Base-by-base conservation (phyloP, 2,797 vertebrate species). In the Spondyliosoma cantharus region DNA sequence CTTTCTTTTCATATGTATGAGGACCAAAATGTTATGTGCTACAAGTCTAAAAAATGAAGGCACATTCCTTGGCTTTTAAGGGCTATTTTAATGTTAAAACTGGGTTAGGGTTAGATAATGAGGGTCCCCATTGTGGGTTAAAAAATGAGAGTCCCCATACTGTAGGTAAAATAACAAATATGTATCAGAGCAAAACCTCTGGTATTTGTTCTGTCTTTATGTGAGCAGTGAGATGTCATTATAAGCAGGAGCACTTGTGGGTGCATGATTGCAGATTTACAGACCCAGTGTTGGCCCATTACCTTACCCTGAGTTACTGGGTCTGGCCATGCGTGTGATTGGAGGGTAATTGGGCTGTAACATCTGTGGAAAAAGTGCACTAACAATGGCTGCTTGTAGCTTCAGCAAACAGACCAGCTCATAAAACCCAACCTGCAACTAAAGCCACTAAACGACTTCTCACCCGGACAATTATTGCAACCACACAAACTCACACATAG, bases 331-430 rank as follows among this genome's bases (percentile, higher is more conserved):
- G 80, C 71, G 0, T 84, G 75, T 82, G 81, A 92, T 84, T 84
- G 81, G 53, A 83, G 75, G 74, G 43, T 86, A 88, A 89, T 81
- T 87, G 79, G 77, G 80, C 64, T 73, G n/a, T 62, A 80, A 85
- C 88, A 80, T 87, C 72, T 76, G 73, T 76, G 75, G 63, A 78
- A 83, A 78, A 45, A 54, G 29, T 64, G 61, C 46, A 61, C 78
- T 70, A 78, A 90, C 88, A 83, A 88, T 81, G 77, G 76, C 77
- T 61, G 64, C 70, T 81, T 86, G 84, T 89, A 37, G 13, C 78
- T 62, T 49, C 52, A 64, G 79, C 73, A 79, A 89, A 89, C 86
- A 84, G 77, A 80, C 69, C 59, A 76, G 65, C 81, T 85, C 70
- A 58, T 85, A 81, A 91, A 75, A 15, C 37, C 29, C 67, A 76